Conservation (phyloP, 1,140 invertebrate genomes). For the Drosophila ohnishii region DNA sequence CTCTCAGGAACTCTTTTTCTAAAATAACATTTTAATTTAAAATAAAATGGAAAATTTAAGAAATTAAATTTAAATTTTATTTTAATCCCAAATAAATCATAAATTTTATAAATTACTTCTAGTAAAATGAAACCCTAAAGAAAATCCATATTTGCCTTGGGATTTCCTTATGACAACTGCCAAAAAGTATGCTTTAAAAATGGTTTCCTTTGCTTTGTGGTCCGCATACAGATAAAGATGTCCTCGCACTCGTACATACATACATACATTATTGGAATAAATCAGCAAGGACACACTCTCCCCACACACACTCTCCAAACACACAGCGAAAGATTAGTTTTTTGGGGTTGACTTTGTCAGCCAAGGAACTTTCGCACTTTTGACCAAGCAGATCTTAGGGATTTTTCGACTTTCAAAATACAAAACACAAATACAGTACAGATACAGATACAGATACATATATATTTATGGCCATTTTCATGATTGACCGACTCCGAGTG, state of each 20-base stretch:
- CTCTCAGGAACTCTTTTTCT: too few relatives aligned
- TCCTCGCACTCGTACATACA: background rate
- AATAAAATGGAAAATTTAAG: too few relatives aligned
- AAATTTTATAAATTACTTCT: background rate
- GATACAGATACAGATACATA: conserved; percentile 7
- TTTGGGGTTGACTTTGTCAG: conserved; percentile 25
- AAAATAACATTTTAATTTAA: too few relatives aligned
- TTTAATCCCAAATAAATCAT: background rate
- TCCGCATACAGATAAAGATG: conserved; percentile 20
- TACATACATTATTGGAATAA: conserved; percentile 23
- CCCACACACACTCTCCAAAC: background rate
- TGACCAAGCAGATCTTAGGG: conserved; percentile 25
- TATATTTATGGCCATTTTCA: conserved; percentile 77
- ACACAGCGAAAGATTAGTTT: conserved; percentile 26
- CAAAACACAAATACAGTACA: conserved; percentile 16
- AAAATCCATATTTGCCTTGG: conserved; percentile 1
- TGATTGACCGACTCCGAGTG: conserved; percentile 65
- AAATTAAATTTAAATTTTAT: too few relatives aligned
- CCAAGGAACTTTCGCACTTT: conserved; percentile 33
- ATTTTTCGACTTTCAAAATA: conserved; percentile 34
- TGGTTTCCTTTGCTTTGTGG: conserved; percentile 12
- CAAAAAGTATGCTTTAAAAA: conserved; percentile 3
- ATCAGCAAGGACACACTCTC: conserved; percentile 18
- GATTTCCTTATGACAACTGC: background rate
- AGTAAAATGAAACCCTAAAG: background rate